Base-by-base conservation (phyloP, 2,888 invertebrate genomes). In the Axea sp. region DNA sequence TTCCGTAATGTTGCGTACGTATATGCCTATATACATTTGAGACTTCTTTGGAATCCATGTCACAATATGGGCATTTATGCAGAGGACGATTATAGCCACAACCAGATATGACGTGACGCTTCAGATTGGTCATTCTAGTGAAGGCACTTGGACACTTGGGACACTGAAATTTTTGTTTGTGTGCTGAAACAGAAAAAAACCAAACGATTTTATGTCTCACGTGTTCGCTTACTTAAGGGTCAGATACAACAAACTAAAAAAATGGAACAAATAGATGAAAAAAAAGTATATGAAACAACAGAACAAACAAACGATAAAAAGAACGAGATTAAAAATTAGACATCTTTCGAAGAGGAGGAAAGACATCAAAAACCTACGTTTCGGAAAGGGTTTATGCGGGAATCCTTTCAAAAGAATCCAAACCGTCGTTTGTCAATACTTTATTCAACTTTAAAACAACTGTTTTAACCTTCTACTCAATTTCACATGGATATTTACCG, bases 61-160 rank as follows among this genome's bases (percentile, higher is more conserved):
- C 77, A 69, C 88, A 88, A 35, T 80, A 80, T 1, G 85, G 84
- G 65, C 88, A 88, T 62, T 82, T 82, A 71, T 87, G 86, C 37
- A 80, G 80, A 8, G 81, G 79, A 9, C 77, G 72, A 28, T 80
- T 79, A 14, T 62, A 22, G 11, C 87, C 87, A 64, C 88, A 88
- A 67, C 87, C 87, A 74, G 86, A 84, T 43, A 86, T 81, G 11
- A 72, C 47, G 37, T 77, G 76, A 4, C 76, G 75, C 6, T 47
- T 71, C 6, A 78, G 15, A 37, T 71, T 76, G 6, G 47, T 37
- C 53, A 65, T 41, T 41, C 67, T 51, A 12, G 71, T 73, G 67
- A 78, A 78, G 69, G 60, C 74, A 65, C 78, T 81, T 31, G 76
- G 73, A 69, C 82, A 82, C 39, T 78, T 79, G 6, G 77, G 79